Conservation (phyloP, 2,113 vertebrate genomes). For the Brachypteracias leptosomus region DNA sequence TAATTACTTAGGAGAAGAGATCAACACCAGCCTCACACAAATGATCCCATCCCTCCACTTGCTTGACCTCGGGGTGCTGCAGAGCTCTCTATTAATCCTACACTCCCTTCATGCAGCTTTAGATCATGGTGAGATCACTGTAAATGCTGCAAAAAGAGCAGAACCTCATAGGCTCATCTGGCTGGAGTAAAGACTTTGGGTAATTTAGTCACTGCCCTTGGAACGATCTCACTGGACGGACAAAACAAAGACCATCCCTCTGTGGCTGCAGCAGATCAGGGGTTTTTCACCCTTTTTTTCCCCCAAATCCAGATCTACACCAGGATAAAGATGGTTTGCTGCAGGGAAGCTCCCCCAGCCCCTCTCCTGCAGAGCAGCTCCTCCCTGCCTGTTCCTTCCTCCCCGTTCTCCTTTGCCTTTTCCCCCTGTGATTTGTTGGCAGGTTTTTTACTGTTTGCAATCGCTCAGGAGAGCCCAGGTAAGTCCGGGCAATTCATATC, state of each 20-base stretch:
- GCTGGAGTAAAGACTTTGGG: not conserved
- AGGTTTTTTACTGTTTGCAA: not conserved
- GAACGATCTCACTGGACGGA: rapidly evolving
- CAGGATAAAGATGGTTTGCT: rapidly evolving
- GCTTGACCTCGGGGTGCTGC: not conserved
- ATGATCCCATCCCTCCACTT: rapidly evolving
- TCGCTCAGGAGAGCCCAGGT: not conserved
- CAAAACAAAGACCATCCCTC: not conserved
- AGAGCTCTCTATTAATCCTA: not conserved
- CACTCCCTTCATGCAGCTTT: not conserved
- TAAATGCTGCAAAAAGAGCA: not conserved
- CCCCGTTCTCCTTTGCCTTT: not conserved
- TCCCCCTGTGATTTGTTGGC: not conserved
- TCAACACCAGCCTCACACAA: no score
- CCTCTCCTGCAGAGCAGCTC: not conserved
- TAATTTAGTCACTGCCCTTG: not conserved
- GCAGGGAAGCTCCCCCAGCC: not conserved
- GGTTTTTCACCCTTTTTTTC: not conserved
- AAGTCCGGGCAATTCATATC: not conserved
- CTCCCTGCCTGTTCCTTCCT: not conserved
- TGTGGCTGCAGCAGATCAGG: not conserved
- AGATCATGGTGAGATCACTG: not conserved
- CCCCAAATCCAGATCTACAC: not conserved
- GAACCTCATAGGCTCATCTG: not conserved
- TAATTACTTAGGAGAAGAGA: no score